Evolutionary conservation across 1,140 invertebrate genomes (phyloP).

Genomic region (Phymorhynchus buccinoides): DNA sequence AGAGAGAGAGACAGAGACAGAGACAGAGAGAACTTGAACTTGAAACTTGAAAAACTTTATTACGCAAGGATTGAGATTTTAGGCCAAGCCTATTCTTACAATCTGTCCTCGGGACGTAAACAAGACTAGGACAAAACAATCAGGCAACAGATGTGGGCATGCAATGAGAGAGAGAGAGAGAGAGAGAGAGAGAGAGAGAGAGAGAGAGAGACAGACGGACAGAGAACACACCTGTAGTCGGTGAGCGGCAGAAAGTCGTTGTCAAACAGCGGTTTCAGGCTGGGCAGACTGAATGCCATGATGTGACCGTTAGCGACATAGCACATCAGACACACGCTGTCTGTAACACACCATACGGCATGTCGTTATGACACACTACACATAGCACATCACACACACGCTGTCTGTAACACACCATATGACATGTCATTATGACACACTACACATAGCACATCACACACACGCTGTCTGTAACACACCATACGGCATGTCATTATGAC

Average conservation of each 20-base stretch:
- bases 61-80: no score
- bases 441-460: background rate
- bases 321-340: constrained; percentile 84
- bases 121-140: no score
- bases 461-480: no score
- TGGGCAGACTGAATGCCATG: constrained; percentile 92
- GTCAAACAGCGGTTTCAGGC: constrained; percentile 90
- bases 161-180: background rate
- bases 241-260: constrained; percentile 93
- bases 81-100: no score
- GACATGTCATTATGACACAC: no score
- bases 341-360: constrained; percentile 77
- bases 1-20: no score
- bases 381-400: background rate
- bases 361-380: background rate
- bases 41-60: no score
- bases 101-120: no score
- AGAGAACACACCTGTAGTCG: constrained; percentile 87
- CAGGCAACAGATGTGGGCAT: no score
- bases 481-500: no score
- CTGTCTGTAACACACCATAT: background rate
- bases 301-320: constrained; percentile 84
- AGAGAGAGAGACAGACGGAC: no score
- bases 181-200: background rate
- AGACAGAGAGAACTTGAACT: no score